A percentile compares a stretch with the other conserved stretches of the same genome.
These are phyloP conservation scores for Piliocolobus tephrosceles DNA, from an alignment of 2,113 vertebrate species.

Conservation along the genomic window DNA sequence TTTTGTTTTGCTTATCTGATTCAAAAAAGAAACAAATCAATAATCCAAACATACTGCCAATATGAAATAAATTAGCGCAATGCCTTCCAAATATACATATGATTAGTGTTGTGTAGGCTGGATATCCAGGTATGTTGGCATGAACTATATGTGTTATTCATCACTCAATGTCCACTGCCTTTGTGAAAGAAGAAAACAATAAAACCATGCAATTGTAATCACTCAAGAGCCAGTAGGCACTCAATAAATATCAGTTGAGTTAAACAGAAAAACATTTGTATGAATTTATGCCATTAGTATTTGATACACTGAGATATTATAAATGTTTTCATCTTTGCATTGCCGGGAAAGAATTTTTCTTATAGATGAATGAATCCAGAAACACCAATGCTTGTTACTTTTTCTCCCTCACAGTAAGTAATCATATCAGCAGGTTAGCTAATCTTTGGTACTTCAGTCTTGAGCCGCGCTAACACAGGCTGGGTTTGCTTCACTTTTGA, in stretches of 20 bases:
- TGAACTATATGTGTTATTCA: not conserved
- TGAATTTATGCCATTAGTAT: not conserved
- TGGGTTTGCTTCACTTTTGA: not conserved
- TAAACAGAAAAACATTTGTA: not conserved
- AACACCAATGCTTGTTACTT: not conserved
- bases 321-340: not conserved
- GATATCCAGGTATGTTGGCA: not conserved
- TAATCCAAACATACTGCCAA: not conserved
- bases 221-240: not conserved
- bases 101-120: not conserved
- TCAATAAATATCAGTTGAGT: not conserved
- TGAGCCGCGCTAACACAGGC: not conserved
- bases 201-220: not conserved
- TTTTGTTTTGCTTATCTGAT: not conserved
- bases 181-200: not conserved
- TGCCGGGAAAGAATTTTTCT: not conserved
- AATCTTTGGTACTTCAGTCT: not conserved
- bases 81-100: not conserved
- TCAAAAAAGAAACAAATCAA: not conserved
- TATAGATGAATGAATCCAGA: not conserved
- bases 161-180: not conserved
- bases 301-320: not conserved
- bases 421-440: not conserved
- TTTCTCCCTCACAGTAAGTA: not conserved
- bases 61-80: not conserved